Base-by-base conservation (phyloP, 1,140 invertebrate species). In the Apis laboriosa region DNA sequence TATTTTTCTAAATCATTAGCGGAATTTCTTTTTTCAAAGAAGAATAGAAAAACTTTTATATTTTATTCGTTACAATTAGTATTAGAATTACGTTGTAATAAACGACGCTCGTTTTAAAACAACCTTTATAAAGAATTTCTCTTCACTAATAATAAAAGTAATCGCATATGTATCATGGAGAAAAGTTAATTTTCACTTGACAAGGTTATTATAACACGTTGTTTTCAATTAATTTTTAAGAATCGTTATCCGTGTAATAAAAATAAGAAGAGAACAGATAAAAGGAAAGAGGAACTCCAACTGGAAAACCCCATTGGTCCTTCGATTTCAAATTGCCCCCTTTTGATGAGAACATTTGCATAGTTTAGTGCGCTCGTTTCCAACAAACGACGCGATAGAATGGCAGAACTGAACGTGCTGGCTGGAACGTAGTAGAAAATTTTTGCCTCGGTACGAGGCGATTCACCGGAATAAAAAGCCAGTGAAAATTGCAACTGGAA, bases 331-430 rank as follows among this genome's bases (percentile, higher is more conserved):
- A 70, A 21, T 70, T 49, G n/a, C 49, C 11, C 43, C 13, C 9
- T 12, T 70, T 70, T 70, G 51, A 70, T 11, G 67, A 51, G 67
- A n/a, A 51, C 67, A 49, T 70, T 70, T 51, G 67, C 67, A 51
- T 70, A 70, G n/a, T 70, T 53, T 70, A 51, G 21, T 9, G 49
- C 21, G 49, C 7, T 70, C 67, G 34, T 70, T 70, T 51, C n/a
- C 67, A 53, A 70, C 67, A 51, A 70, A 70, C n/a, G 51, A 28
- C 51, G 19, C 12, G 9, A 51, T 24, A 7, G 9, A 55, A 9
- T 24, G 1, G 9, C 43, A 24, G 1, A 9, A 0, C 19, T 1
- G n/a, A 55, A 55, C 19, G 15, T 21, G 17, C 13, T 11, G 0
- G 9, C 11, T 55, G 17, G 9, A 7, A 71, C 19, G 28, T 3